A percentile compares a stretch with the other conserved stretches of the same genome.
phyloP scores from a whole-genome alignment of 2,888 invertebrate genomes.

The Cactoblastis cactorum region DNA sequence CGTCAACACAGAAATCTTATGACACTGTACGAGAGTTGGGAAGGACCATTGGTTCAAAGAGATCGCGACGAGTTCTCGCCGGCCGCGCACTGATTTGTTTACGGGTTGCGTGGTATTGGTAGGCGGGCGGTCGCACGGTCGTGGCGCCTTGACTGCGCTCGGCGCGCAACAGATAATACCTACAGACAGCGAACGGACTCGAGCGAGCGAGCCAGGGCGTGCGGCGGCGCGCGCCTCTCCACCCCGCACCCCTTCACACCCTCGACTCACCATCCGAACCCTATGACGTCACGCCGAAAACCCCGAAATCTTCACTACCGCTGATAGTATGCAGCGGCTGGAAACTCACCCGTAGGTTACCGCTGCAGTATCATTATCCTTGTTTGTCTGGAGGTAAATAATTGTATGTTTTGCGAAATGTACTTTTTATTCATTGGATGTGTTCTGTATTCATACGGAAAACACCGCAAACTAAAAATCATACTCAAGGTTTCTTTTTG shows the following conservation, averaged over 20 bases:
- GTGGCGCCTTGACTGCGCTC: conserved; percentile 62
- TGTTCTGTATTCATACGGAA: too few species aligned
- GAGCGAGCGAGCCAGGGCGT: conserved; percentile 34
- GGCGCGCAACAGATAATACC: conserved; percentile 67
- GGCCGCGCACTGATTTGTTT: conserved; percentile 57
- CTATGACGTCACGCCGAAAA: conserved; percentile 71
- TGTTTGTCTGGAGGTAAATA: conserved; percentile 6
- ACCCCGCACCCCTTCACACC: conserved; percentile 31
- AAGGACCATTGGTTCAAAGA: conserved; percentile 25
- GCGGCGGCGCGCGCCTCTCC: conserved; percentile 52
- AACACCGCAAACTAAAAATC: too few species aligned
- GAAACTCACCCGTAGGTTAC: conserved; percentile 33
- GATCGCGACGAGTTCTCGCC: conserved; percentile 28
- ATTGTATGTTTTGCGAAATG: too few species aligned
- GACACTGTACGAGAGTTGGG: conserved; percentile 26
- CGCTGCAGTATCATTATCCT: conserved; percentile 21
- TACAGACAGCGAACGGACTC: conserved; percentile 42
- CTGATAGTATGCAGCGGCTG: conserved; percentile 51
- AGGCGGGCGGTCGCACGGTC: conserved; percentile 43
- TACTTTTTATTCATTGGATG: too few species aligned
- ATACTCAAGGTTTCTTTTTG: too few species aligned
- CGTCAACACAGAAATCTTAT: conserved; percentile 37
- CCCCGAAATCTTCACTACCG: conserved; percentile 57
- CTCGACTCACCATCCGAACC: conserved; percentile 31
- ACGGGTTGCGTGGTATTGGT: conserved; percentile 38